Base-by-base conservation (phyloP, 1,140 invertebrate species). In the Saccostrea cuccullata region DNA sequence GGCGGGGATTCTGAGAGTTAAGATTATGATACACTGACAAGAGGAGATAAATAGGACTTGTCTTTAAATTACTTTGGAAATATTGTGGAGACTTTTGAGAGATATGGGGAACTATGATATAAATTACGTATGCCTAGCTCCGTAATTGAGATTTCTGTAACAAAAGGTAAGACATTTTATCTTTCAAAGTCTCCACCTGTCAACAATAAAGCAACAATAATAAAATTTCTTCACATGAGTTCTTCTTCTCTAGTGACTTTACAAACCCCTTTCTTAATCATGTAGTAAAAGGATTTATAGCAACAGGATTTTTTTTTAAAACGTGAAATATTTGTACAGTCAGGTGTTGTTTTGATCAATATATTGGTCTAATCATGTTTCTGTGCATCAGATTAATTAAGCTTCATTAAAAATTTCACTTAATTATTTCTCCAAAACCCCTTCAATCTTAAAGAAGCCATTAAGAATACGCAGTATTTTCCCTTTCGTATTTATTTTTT, bases 141-240 rank as follows among this genome's bases (percentile, higher is more conserved):
- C 5, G 26, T 77, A 40, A 77, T 77, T 77, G 70, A 77, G 26
- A 77, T 77, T 6, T 40, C 70, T 26, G n/a, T 20, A 40, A 36
- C 70, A 77, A 77, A 36, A 77, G 70, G 70, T 77, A 77, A 36
- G 70, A 26, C 30, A 77, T 77, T 77, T 77, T 77, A 77, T 77
- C 26, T 23, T 30, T 40, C 70, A 77, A 36, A 77, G 5, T 30
- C 26, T 36, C 26, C 15, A 15, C 26, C 23, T 77, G 70, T 77
- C 30, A 77, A 77, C 26, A 77, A 77, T 26, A 77, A 13, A 77
- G 30, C 70, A 30, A 77, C 11, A 36, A 77, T 77, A 30, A 30
- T 36, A 77, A 17, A 40, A 30, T 36, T 30, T 12, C 30, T 77
- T 77, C 23, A 77, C 30, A 77, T 36, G 26, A 36, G 17, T 64